Evolutionary conservation across 2,888 invertebrate genomes (phyloP), one percentile per base, ranked within the genome.

Genomic region (Ethmia dodecea): DNA sequence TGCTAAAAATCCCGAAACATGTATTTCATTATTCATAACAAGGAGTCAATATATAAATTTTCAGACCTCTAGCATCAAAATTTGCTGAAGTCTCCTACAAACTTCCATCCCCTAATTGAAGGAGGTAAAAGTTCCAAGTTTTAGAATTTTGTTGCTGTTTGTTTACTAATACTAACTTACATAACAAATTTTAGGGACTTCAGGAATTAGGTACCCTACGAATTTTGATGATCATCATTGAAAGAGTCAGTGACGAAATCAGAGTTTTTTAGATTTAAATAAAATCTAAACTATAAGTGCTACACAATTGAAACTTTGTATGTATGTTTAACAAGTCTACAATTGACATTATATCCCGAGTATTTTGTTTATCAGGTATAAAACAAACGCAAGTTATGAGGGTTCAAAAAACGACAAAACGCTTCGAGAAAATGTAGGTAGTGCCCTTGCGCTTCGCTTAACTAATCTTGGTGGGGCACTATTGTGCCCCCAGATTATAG

Each of bases 231-330:
- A 18, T 18, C 4, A 30, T 30, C 30, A n/a, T n/a, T n/a, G n/a
- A 30, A n/a, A 8, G 16, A 30, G 18, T 30, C 30, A 30, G 30
- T 30, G 18, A 30, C 15, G 30, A 30, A 30, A 30, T 30, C 30
- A n/a, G 16, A 3, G 18, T 16, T 30, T 30, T 16, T 16, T 10
- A 10, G 18, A 18, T 18, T 5, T 18, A 15, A 10, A 30, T 30
- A 14, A 30, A 8, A 10, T 30, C 18, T 18, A 15, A 3, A 30
- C 2, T 18, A 15, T 30, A 30, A 18, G 30, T 16, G 12, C 30
- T 30, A 18, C 18, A 18, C 16, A 30, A 18, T 30, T 16, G n/a
- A 30, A 30, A 18, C 30, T 15, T 30, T 11, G 4, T 18, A 30
- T 18, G 16, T 30, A 6, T 30, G n/a, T n/a, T n/a, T n/a, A n/a